Evolutionary conservation across 2,888 invertebrate species (phyloP), one percentile per base, ranked within the genome.

Genomic region (Caenorhabditis imperialis): DNA sequence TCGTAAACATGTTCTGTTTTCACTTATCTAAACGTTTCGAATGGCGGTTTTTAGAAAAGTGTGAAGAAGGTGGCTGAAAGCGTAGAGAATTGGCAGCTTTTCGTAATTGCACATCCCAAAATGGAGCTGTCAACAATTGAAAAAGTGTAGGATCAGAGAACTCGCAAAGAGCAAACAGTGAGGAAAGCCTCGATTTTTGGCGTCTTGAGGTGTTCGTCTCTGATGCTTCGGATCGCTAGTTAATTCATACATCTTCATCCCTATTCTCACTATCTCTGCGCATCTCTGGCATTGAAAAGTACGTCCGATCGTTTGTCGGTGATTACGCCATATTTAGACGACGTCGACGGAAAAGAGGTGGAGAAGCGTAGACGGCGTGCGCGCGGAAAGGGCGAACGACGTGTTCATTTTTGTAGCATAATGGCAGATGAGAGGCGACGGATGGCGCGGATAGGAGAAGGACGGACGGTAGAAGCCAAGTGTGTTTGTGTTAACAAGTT

Each of bases 291-390:
- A 37, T 53, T 55, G 48, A 61, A 54, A 62, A 54, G 54, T 48
- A 38, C 58, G n/a, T n/a, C n/a, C n/a, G 58, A 53, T 42, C 40
- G 54, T 20, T 35, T 35, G 25, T 6, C 30, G 71, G 61, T 61
- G 62, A 71, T 71, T 71, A 71, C 71, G 71, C 71, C 62, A 71
- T 71, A 69, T 48, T 69, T 60, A 54, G 60, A 60, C 60, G 69
- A 48, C 51, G 60, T 54, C 60, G 69, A 48, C 51, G 48, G 44
- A 62, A 22, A 40, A 16, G 25, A 51, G 48, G n/a, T n/a, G n/a
- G n/a, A n/a, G n/a, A n/a, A n/a, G n/a, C n/a, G n/a, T n/a, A 60
- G 54, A 54, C 47, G 47, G 27, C 44, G 20, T 6, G 45, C 16
- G 40, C 38, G 23, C 44, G 38, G 44, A 22, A 42, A 45, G 37